Percentiles rank a stretch among this genome's conserved stretches.
Conservation (phyloP, 2,113 vertebrate species). For the Chionomys nivalis region DNA sequence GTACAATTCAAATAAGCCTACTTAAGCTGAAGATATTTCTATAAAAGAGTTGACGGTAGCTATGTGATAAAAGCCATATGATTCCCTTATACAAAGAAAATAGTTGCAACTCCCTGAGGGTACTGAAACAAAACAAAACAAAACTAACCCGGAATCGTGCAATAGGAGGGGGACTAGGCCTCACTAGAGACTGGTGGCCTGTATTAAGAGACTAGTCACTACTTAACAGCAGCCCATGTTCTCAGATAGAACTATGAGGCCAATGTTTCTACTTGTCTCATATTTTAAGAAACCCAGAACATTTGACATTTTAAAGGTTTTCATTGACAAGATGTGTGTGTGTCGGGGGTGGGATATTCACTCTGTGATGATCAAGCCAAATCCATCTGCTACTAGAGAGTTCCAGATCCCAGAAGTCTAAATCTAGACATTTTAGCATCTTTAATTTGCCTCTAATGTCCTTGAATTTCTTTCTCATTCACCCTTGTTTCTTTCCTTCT, state of each 20-base stretch:
- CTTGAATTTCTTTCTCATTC: neutral
- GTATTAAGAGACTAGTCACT: neutral
- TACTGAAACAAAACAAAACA: neutral
- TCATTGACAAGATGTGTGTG: neutral
- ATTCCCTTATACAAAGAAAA: slow-evolving; percentile 14
- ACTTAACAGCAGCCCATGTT: neutral
- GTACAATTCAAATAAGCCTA: neutral
- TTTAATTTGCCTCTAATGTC: neutral
- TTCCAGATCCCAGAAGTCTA: neutral
- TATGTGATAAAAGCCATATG: neutral
- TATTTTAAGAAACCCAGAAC: slow-evolving; percentile 53
- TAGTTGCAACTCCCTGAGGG: neutral
- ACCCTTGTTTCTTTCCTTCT: neutral
- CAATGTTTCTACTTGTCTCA: slow-evolving; percentile 9
- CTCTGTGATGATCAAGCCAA: slow-evolving; percentile 29
- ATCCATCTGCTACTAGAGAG: slow-evolving; percentile 49
- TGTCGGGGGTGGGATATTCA: neutral
- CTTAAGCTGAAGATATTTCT: neutral
- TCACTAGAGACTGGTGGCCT: neutral
- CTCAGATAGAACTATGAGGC: slow-evolving; percentile 11
- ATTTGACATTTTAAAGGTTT: slow-evolving; percentile 62
- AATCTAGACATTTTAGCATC: neutral
- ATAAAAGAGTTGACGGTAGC: neutral
- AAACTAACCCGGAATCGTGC: neutral
- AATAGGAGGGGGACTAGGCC: rapidly evolving